phyloP scores from a whole-genome alignment of 2,888 invertebrate species.

The Melinaea marsaeus region DNA sequence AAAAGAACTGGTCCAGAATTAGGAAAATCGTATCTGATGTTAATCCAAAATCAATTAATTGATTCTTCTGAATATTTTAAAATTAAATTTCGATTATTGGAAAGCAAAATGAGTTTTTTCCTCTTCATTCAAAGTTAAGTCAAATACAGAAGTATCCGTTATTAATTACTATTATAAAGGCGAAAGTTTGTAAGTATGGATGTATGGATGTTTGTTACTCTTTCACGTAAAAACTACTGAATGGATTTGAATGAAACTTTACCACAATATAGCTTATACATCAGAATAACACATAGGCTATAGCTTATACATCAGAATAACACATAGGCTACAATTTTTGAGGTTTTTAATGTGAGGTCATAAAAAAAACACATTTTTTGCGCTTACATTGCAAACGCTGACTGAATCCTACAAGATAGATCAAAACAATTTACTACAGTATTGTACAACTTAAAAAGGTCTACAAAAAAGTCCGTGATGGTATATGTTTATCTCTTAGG shows the following conservation, averaged over 20 bases:
- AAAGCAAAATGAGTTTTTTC: conserved; percentile 21
- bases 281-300: too few relatives aligned
- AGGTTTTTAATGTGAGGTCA: too few relatives aligned
- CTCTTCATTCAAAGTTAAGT: conserved; percentile 17
- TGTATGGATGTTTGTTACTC: too few relatives aligned
- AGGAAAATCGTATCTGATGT: conserved; percentile 6
- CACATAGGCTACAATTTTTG: too few relatives aligned
- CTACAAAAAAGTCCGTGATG: conserved; percentile 22
- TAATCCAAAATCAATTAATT: conserved; percentile 20
- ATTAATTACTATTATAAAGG: background rate
- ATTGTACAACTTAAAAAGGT: conserved; percentile 31
- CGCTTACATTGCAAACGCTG: too few relatives aligned
- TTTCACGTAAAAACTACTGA: too few relatives aligned
- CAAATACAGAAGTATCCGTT: conserved; percentile 15
- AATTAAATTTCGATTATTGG: conserved; percentile 20
- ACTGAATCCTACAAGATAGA: conserved; percentile 26
- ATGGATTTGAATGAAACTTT: too few relatives aligned
- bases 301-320: too few relatives aligned
- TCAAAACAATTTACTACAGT: conserved; percentile 33
- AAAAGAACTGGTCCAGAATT: too few relatives aligned
- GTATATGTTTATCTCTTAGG: conserved; percentile 15
- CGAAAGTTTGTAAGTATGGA: too few relatives aligned
- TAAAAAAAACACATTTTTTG: too few relatives aligned
- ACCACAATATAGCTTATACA: too few relatives aligned
- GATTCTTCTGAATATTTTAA: conserved; percentile 19